Percentiles rank a stretch among this genome's conserved stretches.
Conservation (phyloP, 2,797 vertebrate genomes). For the Cirrhinus molitorella region DNA sequence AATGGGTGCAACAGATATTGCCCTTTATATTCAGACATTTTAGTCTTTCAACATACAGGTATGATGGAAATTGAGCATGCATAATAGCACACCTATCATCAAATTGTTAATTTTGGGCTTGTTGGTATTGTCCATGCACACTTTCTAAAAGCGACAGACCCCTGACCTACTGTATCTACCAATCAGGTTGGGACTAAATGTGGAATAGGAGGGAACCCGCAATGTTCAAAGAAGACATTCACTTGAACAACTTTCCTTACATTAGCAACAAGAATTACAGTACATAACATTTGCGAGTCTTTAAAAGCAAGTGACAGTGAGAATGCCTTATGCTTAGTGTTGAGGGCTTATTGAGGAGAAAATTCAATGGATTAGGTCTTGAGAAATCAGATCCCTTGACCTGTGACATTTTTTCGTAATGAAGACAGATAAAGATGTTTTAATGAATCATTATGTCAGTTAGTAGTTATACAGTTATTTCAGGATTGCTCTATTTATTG, state of each 20-base stretch:
- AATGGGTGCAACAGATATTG: not conserved
- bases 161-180: not conserved
- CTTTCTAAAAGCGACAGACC: not conserved
- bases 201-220: not conserved
- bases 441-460: slow-evolving; percentile 26
- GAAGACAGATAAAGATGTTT: slow-evolving; percentile 17
- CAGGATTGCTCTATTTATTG: slow-evolving; percentile 63
- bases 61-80: not conserved
- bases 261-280: not conserved
- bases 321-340: not conserved
- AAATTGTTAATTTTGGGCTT: not conserved
- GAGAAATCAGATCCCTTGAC: not conserved
- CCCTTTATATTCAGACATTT: not conserved
- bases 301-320: not conserved
- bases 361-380: slow-evolving; percentile 5
- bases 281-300: not conserved
- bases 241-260: not conserved
- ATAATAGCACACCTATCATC: not conserved
- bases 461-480: slow-evolving; percentile 18
- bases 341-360: not conserved
- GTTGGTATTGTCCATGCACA: not conserved
- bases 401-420: not conserved
- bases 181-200: not conserved
- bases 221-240: not conserved
- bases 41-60: not conserved